Conservation (phyloP, 2,113 vertebrate genomes). For the Microcebus tavaratra region DNA sequence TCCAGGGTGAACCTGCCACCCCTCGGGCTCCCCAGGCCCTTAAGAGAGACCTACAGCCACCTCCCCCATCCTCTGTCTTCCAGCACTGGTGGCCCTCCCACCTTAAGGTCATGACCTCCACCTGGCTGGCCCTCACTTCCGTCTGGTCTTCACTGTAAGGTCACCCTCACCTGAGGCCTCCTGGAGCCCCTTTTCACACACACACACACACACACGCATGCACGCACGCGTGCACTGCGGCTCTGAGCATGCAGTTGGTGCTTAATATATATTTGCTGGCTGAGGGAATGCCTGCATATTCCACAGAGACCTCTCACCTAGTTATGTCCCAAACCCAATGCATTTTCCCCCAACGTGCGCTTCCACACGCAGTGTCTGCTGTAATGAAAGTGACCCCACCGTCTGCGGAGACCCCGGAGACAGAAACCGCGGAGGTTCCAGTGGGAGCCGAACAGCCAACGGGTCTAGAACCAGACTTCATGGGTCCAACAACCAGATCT, state of each 20-base stretch:
- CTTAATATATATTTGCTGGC: not conserved
- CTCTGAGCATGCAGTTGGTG: not conserved
- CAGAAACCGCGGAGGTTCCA: not conserved
- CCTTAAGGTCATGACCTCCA: not conserved
- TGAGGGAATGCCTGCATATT: fast-evolving
- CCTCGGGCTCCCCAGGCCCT: not conserved
- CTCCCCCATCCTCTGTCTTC: no score
- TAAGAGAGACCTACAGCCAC: no score
- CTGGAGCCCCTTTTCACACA: not conserved
- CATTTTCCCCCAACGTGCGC: not conserved
- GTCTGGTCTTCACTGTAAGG: not conserved
- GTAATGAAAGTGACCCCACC: not conserved
- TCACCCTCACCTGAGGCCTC: not conserved
- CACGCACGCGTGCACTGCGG: not conserved
- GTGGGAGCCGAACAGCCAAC: not conserved
- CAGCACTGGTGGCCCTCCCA: no score
- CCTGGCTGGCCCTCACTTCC: not conserved
- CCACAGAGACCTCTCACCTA: not conserved
- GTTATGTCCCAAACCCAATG: not conserved
- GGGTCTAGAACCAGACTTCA: not conserved
- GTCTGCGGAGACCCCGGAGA: fast-evolving
- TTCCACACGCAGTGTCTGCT: not conserved
- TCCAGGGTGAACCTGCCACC: not conserved
- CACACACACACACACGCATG: fast-evolving
- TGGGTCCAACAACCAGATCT: not conserved